Evolutionary conservation across 2,113 vertebrate genomes (phyloP).

Genomic region (Psilopsiagon aymara): DNA sequence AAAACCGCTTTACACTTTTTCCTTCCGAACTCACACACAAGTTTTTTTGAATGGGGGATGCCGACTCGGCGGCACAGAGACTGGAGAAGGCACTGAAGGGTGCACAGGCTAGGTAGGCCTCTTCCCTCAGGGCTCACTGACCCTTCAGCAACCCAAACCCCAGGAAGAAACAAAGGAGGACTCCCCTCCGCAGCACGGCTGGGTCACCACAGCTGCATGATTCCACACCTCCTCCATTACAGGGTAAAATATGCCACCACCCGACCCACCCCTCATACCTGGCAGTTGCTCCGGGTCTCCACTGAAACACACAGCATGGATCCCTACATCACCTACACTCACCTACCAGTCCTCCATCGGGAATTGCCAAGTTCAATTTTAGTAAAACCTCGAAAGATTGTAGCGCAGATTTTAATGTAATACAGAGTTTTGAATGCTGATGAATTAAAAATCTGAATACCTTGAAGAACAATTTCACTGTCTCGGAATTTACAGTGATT

Average conservation of each 20-base stretch:
- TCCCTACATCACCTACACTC: background rate
- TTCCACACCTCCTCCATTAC: background rate
- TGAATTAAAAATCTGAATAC: background rate
- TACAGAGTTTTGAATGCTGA: background rate
- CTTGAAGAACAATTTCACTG: constrained; percentile 15
- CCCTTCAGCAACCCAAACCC: background rate
- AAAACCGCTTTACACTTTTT: background rate
- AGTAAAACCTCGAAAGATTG: background rate
- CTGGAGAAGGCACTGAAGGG: too few relatives aligned
- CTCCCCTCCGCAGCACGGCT: background rate
- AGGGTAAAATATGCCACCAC: rapidly evolving
- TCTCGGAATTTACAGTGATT: constrained; percentile 16
- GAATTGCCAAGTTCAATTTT: background rate
- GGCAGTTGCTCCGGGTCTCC: rapidly evolving
- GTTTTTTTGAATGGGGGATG: rapidly evolving
- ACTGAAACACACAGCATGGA: rapidly evolving
- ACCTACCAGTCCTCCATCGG: background rate
- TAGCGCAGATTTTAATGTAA: background rate
- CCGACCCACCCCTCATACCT: background rate
- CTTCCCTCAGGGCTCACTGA: background rate
- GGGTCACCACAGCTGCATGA: background rate
- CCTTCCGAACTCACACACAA: background rate
- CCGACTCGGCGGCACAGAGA: background rate
- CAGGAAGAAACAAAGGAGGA: too few relatives aligned
- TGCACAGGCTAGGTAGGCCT: background rate